phyloP scores from a whole-genome alignment of 2,888 invertebrate genomes.

The Steinernema hermaphroditum region DNA sequence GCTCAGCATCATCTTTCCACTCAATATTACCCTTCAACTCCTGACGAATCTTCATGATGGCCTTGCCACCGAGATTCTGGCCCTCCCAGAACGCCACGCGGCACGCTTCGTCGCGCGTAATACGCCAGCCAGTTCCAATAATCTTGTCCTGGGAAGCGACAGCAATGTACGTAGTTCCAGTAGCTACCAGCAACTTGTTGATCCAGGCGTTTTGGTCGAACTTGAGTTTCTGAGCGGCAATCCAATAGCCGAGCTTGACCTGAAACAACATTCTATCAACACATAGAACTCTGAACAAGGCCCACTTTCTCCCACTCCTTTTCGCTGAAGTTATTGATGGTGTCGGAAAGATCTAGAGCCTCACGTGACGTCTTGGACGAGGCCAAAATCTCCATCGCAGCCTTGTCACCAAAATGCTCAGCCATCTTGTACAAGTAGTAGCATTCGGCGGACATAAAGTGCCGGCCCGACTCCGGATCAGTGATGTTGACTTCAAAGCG shows the following conservation, averaged over 20 bases:
- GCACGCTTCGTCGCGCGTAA: constrained; percentile 58
- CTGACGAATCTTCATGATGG: constrained; percentile 55
- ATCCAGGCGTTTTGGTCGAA: constrained; percentile 55
- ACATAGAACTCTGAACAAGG: too few relatives aligned
- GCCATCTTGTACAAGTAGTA: constrained; percentile 63
- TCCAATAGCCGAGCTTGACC: constrained; percentile 52
- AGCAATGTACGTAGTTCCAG: constrained; percentile 52
- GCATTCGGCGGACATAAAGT: constrained; percentile 56
- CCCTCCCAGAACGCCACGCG: constrained; percentile 62
- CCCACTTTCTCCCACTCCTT: constrained; percentile 52
- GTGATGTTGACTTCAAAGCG: constrained; percentile 48
- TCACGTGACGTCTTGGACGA: constrained; percentile 54
- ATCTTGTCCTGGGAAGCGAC: constrained; percentile 60
- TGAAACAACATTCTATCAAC: constrained; percentile 38
- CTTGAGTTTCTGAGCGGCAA: constrained; percentile 55
- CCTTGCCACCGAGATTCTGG: constrained; percentile 57
- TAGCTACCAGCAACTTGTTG: constrained; percentile 50
- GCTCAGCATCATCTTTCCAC: constrained; percentile 50
- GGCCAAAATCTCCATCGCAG: constrained; percentile 41
- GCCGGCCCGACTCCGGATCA: constrained; percentile 50
- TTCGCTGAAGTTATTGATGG: constrained; percentile 55
- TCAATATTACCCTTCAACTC: constrained; percentile 40
- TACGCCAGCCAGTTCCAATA: constrained; percentile 63
- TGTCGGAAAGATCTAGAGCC: constrained; percentile 42
- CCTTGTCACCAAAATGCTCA: constrained; percentile 52